These are phyloP conservation scores for Novumbra hubbsi DNA, from an alignment of 2,797 vertebrate genomes.

Conservation along the genomic window DNA sequence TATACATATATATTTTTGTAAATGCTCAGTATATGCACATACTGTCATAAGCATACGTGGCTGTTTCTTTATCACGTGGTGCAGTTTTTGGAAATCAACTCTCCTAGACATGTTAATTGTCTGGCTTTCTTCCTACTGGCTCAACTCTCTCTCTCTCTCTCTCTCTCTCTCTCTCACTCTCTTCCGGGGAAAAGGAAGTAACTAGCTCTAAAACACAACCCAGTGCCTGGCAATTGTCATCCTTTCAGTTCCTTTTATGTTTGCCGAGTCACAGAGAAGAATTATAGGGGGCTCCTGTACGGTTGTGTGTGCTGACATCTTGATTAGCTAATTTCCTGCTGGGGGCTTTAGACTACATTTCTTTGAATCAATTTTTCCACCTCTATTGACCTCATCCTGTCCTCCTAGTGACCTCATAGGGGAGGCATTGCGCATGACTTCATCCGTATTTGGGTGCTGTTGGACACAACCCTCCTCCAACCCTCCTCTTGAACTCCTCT, in stretches of 20 bases:
- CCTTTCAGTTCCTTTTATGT: not conserved
- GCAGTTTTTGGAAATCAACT: not conserved
- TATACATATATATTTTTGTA: no score
- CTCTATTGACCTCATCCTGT: no score
- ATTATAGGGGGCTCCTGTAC: not conserved
- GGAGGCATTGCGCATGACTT: no score
- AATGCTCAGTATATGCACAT: no score
- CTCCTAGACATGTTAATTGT: not conserved
- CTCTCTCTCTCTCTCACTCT: not conserved
- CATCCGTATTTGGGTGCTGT: no score
- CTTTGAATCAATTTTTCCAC: no score
- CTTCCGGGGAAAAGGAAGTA: not conserved
- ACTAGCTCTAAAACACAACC: not conserved
- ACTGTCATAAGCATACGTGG: no score
- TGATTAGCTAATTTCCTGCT: no score
- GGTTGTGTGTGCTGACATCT: not conserved
- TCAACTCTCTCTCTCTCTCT: not conserved
- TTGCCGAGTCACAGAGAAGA: not conserved
- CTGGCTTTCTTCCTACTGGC: not conserved
- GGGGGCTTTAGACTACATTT: no score
- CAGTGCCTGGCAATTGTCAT: not conserved
- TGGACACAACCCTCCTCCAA: no score
- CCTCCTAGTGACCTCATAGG: no score
- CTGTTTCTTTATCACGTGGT: not conserved
- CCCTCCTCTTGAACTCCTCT: no score